These are phyloP conservation scores for Bathynomus jamesi DNA, from an alignment of 1,140 invertebrate genomes.

Conservation along the genomic window DNA sequence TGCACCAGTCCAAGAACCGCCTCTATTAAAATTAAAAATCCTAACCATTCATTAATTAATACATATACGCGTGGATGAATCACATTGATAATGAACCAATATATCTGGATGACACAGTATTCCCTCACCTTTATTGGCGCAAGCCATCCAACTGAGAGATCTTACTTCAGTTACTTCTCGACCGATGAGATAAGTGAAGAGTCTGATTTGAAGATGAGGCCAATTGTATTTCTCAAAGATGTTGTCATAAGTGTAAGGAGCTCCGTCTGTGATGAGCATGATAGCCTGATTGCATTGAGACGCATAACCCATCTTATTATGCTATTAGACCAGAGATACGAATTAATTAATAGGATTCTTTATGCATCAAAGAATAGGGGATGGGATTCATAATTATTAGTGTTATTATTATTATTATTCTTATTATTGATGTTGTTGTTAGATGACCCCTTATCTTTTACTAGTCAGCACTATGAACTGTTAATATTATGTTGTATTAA, in stretches of 20 bases:
- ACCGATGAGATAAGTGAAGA: constrained; percentile 97
- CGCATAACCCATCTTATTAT: constrained; percentile 51
- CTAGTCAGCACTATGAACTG: too few species aligned
- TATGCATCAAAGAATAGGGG: neutral
- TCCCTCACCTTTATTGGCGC: constrained; percentile 77
- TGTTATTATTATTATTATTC: neutral
- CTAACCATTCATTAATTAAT: too few species aligned
- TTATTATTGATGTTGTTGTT: neutral
- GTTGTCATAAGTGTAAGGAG: constrained; percentile 84
- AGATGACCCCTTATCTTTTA: too few species aligned
- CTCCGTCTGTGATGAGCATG: constrained; percentile 96
- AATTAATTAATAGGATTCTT: neutral
- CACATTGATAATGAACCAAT: too few species aligned
- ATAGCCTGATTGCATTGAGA: constrained; percentile 94
- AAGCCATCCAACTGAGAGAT: constrained; percentile 95
- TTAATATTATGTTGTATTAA: neutral
- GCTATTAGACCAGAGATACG: neutral
- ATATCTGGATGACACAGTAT: too few species aligned
- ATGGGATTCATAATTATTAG: neutral
- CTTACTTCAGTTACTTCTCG: constrained; percentile 83
- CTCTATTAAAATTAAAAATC: too few species aligned
- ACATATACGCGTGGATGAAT: too few species aligned
- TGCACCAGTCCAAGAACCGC: too few species aligned
- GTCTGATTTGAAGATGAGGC: constrained; percentile 73
- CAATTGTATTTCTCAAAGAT: constrained; percentile 85